A percentile compares a stretch with the other conserved stretches of the same genome.
Evolutionary conservation across 2,797 vertebrate genomes (phyloP).

Genomic region (Coregonus sp.): DNA sequence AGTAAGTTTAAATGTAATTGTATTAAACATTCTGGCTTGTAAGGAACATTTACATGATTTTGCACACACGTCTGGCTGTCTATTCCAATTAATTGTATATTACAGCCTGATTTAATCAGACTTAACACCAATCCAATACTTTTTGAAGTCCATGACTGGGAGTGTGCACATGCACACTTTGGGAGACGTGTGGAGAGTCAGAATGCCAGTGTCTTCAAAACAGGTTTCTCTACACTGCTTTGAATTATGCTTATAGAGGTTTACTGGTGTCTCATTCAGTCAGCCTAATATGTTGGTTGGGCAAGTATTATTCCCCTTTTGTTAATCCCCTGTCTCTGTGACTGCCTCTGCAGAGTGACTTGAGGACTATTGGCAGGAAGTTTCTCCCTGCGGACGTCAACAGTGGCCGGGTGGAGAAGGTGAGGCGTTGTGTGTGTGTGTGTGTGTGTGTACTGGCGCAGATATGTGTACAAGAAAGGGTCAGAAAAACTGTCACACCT

Average conservation of each 20-base stretch:
- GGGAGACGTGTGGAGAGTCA: too few relatives aligned
- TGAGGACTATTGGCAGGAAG: constrained; percentile 91
- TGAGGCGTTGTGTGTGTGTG: constrained; percentile 56
- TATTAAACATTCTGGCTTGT: too few relatives aligned
- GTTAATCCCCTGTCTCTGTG: neutral
- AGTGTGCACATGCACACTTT: too few relatives aligned
- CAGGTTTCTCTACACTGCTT: too few relatives aligned
- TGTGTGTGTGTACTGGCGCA: neutral
- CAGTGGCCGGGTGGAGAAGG: constrained; percentile 93
- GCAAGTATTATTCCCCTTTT: neutral
- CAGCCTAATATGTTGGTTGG: neutral
- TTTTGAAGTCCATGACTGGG: too few relatives aligned
- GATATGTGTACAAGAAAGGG: neutral
- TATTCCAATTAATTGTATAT: too few relatives aligned
- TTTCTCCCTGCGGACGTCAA: constrained; percentile 91
- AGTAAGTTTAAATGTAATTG: too few relatives aligned
- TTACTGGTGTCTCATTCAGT: neutral
- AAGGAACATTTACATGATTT: too few relatives aligned
- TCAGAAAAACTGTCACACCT: neutral
- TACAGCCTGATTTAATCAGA: too few relatives aligned
- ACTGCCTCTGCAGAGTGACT: constrained; percentile 83
- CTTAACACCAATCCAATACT: too few relatives aligned
- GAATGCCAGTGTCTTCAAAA: too few relatives aligned
- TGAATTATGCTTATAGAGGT: neutral
- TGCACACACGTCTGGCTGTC: too few relatives aligned